These are phyloP conservation scores for Caerostris extrusa DNA, from an alignment of 1,140 invertebrate genomes.

Conservation along the genomic window DNA sequence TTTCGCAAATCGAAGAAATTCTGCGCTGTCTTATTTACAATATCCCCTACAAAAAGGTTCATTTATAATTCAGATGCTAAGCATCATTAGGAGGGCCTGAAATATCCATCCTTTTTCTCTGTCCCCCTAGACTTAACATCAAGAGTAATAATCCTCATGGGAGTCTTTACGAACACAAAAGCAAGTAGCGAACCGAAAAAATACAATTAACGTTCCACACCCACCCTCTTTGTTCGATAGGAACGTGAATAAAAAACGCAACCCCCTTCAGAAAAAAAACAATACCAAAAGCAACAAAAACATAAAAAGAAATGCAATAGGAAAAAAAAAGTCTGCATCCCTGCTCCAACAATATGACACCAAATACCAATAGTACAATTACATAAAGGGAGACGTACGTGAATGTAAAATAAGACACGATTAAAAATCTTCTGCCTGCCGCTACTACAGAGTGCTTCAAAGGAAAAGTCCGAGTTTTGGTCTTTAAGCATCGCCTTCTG, in stretches of 20 bases:
- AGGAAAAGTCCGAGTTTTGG: conserved; percentile 32
- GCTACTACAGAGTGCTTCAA: not conserved
- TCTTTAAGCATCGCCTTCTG: conserved; percentile 2
- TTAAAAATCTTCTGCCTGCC: conserved; percentile 51
- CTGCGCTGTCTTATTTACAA: conserved; percentile 46
- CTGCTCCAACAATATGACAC: conserved; percentile 69
- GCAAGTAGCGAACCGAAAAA: conserved; percentile 31
- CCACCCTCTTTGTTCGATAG: not conserved
- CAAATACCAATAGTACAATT: conserved; percentile 69
- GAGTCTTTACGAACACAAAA: conserved; percentile 58
- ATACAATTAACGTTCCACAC: conserved; percentile 68
- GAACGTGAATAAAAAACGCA: not conserved
- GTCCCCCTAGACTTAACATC: not conserved
- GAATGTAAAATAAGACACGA: conserved; percentile 71
- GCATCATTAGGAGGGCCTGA: conserved; percentile 3
- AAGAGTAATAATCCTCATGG: conserved; percentile 62
- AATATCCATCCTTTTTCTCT: not conserved
- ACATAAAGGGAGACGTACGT: conserved; percentile 31
- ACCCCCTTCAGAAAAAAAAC: not conserved
- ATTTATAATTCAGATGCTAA: conserved; percentile 54
- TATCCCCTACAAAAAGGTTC: conserved; percentile 44
- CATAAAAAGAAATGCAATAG: conserved; percentile 42
- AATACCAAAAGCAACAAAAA: not conserved
- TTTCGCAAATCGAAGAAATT: not conserved
- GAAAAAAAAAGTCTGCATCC: not conserved